Conservation (phyloP, 1,140 invertebrate species). For the Samia ricini region DNA sequence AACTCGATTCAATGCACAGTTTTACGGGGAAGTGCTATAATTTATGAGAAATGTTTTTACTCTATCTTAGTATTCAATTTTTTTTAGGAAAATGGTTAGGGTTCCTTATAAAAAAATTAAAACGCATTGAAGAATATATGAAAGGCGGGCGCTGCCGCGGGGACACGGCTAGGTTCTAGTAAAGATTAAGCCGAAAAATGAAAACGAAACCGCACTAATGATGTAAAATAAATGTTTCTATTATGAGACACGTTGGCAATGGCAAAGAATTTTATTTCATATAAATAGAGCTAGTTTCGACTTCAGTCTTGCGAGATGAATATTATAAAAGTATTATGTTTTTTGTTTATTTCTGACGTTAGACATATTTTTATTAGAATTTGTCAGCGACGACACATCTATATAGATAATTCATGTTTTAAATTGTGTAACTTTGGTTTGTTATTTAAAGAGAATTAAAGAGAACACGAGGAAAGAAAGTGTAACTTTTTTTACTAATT, state of each 20-base stretch:
- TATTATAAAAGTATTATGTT: background rate
- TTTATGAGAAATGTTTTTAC: no score
- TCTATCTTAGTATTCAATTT: no score
- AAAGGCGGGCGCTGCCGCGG: no score
- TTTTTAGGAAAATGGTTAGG: no score
- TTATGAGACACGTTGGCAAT: background rate
- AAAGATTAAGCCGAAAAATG: background rate
- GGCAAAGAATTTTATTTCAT: background rate
- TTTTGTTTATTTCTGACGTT: background rate
- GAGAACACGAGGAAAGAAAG: no score
- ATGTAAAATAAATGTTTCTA: background rate
- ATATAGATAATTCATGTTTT: background rate
- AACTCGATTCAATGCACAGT: no score
- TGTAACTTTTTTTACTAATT: no score
- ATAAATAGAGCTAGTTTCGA: background rate
- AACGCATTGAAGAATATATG: no score
- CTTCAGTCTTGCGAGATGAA: background rate
- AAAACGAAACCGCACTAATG: background rate
- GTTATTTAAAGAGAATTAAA: no score
- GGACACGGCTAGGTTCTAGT: no score
- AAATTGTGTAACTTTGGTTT: background rate
- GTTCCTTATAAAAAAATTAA: no score
- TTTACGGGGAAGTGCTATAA: no score
- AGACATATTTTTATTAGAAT: background rate
- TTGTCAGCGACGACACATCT: background rate